Evolutionary conservation across 2,888 invertebrate genomes (phyloP), one percentile per base, ranked within the genome.

Genomic region (Mythimna vitellina): DNA sequence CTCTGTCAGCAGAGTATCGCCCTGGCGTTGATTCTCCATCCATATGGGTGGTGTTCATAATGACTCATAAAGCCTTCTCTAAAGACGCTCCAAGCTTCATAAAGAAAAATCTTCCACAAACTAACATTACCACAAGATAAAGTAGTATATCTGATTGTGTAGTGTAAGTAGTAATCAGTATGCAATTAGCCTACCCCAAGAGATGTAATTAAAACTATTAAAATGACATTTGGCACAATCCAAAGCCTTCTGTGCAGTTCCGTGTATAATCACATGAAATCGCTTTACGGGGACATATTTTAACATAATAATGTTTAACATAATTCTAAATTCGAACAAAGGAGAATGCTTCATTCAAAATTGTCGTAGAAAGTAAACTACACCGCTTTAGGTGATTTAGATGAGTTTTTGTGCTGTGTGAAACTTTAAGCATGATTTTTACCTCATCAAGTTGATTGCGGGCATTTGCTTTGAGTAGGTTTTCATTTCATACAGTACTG

Each of bases 181-280:
- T 85, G 85, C 85, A 92, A 93, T 93, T 92, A 92, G 86, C 76
- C 85, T 85, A 82, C 84, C 84, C 86, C 73, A 80, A 76, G 83
- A 86, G 78, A 85, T 87, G 90, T 92, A 95, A 95, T 95, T 95
- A 95, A 93, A 93, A 94, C 94, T 89, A 95, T 95, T 95, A 95
- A 94, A 95, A 94, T 91, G 89, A 93, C 94, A 95, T 95, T 95
- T 94, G 93, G 90, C 91, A 86, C 89, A 85, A 78, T 85, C 68
- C 58, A 89, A 82, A 87, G 86, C 82, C 80, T 86, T 87, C 85
- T 80, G 82, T 79, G 77, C 81, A 83, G 84, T 90, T 87, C 89
- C 88, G 87, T 88, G 83, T 87, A 85, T 90, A 90, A 89, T 91
- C 86, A 90, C 86, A 88, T 86, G 79, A 90, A 91, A 92, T 89